Evolutionary conservation across 64 coral and sea anemone species (phyloP).

Genomic region (Stichodactyla mertensii): DNA sequence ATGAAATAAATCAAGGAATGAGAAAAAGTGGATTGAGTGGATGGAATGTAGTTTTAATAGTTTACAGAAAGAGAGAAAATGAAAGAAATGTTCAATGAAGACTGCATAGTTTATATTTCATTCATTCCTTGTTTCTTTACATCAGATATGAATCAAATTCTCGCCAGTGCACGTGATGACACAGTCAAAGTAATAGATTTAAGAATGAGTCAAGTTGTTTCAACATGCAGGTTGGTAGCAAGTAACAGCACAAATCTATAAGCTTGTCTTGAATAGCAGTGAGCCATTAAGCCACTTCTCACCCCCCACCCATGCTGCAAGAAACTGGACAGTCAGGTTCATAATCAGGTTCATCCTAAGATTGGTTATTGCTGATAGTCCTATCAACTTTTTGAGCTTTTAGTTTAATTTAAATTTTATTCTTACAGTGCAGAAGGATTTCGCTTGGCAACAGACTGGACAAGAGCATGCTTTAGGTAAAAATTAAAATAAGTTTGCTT

Average conservation of each 20-base stretch:
- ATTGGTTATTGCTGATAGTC: no score
- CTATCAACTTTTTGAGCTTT: background rate
- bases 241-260: no score
- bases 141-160: slow-evolving; percentile 74
- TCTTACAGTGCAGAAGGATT: slow-evolving; percentile 72
- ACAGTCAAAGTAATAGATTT: slow-evolving; percentile 88
- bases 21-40: no score
- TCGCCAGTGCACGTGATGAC: slow-evolving; percentile 89
- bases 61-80: no score
- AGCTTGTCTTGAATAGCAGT: no score
- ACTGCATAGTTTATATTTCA: background rate
- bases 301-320: no score
- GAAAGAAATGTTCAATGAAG: background rate
- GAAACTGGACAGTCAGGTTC: no score
- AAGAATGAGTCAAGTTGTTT: slow-evolving; percentile 84
- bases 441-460: slow-evolving; percentile 86
- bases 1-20: no score
- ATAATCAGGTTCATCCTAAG: no score
- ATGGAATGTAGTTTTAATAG: no score
- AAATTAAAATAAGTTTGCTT: no score
- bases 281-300: no score
- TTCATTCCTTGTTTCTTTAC: background rate
- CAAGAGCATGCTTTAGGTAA: slow-evolving; percentile 91
- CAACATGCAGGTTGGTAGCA: slow-evolving; percentile 60
- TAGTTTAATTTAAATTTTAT: background rate